Conservation (phyloP, 1,140 invertebrate genomes). For the Cryptotermes secundus region DNA sequence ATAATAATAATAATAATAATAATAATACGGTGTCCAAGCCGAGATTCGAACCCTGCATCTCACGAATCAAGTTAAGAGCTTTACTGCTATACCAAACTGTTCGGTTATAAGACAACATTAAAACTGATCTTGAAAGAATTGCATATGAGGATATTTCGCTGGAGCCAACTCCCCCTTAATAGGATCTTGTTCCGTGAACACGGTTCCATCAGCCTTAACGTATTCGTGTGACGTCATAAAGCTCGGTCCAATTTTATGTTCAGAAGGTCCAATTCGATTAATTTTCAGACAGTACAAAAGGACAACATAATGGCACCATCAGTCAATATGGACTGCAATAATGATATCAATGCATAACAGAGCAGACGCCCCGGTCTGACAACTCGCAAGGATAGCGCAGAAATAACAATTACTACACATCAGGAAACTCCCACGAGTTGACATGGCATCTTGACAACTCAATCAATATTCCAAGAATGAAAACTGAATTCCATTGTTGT, state of each 20-base stretch:
- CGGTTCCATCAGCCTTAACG: too few species aligned
- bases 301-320: background rate
- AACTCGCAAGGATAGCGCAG: background rate
- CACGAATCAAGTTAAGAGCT: too few species aligned
- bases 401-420: background rate
- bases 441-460: background rate
- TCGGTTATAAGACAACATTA: too few species aligned
- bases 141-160: too few species aligned
- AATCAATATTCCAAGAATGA: slow-evolving; percentile 13
- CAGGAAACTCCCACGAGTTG: background rate
- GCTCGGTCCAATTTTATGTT: background rate
- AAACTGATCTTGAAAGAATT: too few species aligned
- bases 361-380: background rate
- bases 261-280: background rate
- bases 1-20: too few species aligned
- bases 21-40: too few species aligned
- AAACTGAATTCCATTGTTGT: background rate
- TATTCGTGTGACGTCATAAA: background rate
- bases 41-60: too few species aligned
- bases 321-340: background rate
- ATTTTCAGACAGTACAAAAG: slow-evolving; percentile 4
- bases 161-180: too few species aligned
- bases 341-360: background rate
- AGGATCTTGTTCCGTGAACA: too few species aligned
- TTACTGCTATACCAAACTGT: too few species aligned